These are phyloP conservation scores for Rhinichthys osculus DNA, from an alignment of 2,797 vertebrate genomes.

Conservation along the genomic window DNA sequence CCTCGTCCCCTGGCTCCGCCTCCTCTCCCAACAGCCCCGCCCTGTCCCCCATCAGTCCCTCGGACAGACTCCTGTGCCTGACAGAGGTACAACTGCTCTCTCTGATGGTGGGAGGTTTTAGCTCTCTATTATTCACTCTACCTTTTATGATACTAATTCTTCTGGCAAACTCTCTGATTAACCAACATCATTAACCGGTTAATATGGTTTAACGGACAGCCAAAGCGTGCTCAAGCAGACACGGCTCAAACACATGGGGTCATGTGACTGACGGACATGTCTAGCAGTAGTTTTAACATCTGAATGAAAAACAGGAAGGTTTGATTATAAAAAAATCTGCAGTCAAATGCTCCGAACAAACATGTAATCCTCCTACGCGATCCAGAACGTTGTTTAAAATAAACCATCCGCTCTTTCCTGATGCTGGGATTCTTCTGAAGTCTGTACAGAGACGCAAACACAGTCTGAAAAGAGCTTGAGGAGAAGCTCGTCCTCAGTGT, in stretches of 20 bases:
- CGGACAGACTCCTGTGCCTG: conserved; percentile 75
- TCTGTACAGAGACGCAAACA: too few species aligned
- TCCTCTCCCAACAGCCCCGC: conserved; percentile 87
- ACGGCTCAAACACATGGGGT: too few species aligned
- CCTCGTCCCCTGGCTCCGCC: conserved; percentile 76
- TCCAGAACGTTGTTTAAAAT: neutral
- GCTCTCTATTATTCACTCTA: neutral
- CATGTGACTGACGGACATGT: neutral
- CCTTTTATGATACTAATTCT: neutral
- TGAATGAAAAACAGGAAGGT: neutral
- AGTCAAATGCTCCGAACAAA: neutral
- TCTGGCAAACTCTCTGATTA: neutral
- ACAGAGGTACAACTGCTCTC: conserved; percentile 72
- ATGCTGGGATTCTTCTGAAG: too few species aligned
- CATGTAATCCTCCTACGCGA: neutral
- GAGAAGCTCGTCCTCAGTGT: too few species aligned
- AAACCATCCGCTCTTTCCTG: too few species aligned
- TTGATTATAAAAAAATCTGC: neutral
- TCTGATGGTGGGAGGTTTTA: conserved; percentile 57
- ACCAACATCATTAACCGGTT: neutral
- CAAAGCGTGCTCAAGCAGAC: neutral
- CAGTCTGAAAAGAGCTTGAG: too few species aligned
- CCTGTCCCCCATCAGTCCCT: conserved; percentile 89
- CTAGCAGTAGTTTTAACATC: neutral
- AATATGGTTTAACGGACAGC: too few species aligned